Base-by-base conservation (phyloP, 2,113 vertebrate species). In the Xerus inauris region DNA sequence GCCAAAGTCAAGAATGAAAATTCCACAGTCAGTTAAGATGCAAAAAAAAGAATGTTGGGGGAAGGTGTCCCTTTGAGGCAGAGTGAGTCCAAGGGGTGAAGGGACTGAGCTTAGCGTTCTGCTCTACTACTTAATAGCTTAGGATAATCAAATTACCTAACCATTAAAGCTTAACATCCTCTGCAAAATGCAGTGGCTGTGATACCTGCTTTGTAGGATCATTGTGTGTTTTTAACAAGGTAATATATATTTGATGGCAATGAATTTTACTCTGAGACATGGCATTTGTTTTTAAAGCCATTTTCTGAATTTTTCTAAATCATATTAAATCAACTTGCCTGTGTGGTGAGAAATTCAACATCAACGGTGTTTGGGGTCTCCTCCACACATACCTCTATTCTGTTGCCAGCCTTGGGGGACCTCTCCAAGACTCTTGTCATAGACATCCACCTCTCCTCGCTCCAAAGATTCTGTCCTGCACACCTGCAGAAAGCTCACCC, bases 241-340 rank as follows among this genome's bases (percentile, higher is more conserved):
- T 62, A 26, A 6, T 30, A 28, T 22, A 4, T 81, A 62, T 28
- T 47, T 73, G 47, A 26, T 47, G 32, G 20, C 62, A 9, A 51
- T 10, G 9, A 51, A 45, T 80, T 95, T 73, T 79, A 79, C 49
- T 82, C 45, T 49, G 24, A 64, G 51, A 45, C 8, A 47, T 47
- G 69, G 14, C 82, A 14, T 38, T 12, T 54, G 8, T 67, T 30
- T 30, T 32, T 65, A 35, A 73, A 77, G 45, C 47, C 51, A 49
- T 28, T 16, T 59, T 91, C 49, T 59, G 45, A 62, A 62, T n/a
- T 89, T 81, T 85, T 80, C n/a, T 49, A 62, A 75, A 38, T 54
- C 54, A 2, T 5, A 65, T 19, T 62, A 14, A 72, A 51, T 83
- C 71, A 76, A 16, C 32, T 79, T 54, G 42, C 72, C 26, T 76